Percentiles rank a stretch among this genome's conserved stretches.
phyloP scores from a whole-genome alignment of 2,797 vertebrate species.

The Urosaurus nigricauda region DNA sequence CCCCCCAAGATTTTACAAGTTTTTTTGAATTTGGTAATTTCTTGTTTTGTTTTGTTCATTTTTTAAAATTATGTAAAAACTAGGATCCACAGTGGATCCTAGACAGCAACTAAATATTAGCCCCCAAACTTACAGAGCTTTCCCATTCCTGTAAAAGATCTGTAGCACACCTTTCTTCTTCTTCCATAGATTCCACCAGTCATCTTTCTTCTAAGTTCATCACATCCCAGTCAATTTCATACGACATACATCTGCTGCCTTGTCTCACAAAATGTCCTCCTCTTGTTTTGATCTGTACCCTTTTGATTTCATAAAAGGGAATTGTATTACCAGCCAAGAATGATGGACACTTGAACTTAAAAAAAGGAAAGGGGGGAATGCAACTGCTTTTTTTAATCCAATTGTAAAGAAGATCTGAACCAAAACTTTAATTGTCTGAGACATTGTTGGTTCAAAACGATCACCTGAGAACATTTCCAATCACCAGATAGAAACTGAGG shows the following conservation, averaged over 20 bases:
- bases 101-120: too few relatives aligned
- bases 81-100: too few relatives aligned
- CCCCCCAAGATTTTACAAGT: too few relatives aligned
- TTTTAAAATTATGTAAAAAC: too few relatives aligned
- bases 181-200: background rate
- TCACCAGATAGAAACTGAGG: background rate
- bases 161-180: background rate
- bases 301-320: conserved; percentile 31
- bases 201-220: background rate
- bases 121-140: background rate
- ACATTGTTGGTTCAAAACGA: background rate
- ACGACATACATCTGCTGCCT: background rate
- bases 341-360: background rate
- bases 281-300: conserved; percentile 15
- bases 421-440: conserved; percentile 12
- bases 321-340: conserved; percentile 10
- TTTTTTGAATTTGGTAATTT: too few relatives aligned
- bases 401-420: background rate
- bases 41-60: too few relatives aligned
- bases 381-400: background rate
- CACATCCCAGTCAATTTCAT: conserved; percentile 19
- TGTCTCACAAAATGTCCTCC: background rate
- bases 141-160: background rate
- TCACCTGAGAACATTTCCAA: background rate
- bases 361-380: background rate